These are phyloP conservation scores for Cephalotes varians DNA, from an alignment of 2,888 invertebrate genomes.

Conservation along the genomic window DNA sequence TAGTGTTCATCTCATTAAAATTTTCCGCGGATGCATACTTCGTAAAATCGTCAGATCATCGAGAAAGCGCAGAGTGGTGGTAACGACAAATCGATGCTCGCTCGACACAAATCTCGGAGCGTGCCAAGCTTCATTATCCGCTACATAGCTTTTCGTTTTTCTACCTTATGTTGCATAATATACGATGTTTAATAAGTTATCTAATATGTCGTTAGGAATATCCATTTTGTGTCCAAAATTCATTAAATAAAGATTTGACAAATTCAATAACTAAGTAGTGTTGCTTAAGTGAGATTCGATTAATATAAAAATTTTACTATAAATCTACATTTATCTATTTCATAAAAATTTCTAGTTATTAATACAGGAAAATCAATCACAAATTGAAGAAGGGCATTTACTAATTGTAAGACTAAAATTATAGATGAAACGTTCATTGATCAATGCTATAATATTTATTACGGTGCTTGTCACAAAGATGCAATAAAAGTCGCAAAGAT, in stretches of 20 bases:
- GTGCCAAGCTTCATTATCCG: slow-evolving; percentile 28
- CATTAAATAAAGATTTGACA: slow-evolving; percentile 1
- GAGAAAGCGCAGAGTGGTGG: not conserved
- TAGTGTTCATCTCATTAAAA: not conserved
- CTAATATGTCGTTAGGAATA: not conserved
- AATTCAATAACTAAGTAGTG: not conserved
- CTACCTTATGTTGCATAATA: slow-evolving; percentile 7
- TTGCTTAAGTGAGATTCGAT: not conserved
- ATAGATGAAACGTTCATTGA: not conserved
- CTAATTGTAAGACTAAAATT: not conserved
- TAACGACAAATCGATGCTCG: slow-evolving; percentile 14
- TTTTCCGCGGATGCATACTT: not conserved
- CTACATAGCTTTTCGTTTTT: not conserved
- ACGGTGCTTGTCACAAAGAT: not conserved
- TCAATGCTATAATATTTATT: not conserved
- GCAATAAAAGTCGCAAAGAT: too few species aligned
- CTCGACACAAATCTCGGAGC: not conserved
- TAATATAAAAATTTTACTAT: not conserved
- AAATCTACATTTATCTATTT: not conserved
- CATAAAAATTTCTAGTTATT: not conserved
- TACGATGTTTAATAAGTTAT: not conserved
- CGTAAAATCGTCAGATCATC: not conserved
- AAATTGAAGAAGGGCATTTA: not conserved
- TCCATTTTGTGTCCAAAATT: not conserved
- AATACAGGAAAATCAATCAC: not conserved